These are phyloP conservation scores for Diabrotica undecimpunctata DNA, from an alignment of 1,140 invertebrate species.

Conservation along the genomic window DNA sequence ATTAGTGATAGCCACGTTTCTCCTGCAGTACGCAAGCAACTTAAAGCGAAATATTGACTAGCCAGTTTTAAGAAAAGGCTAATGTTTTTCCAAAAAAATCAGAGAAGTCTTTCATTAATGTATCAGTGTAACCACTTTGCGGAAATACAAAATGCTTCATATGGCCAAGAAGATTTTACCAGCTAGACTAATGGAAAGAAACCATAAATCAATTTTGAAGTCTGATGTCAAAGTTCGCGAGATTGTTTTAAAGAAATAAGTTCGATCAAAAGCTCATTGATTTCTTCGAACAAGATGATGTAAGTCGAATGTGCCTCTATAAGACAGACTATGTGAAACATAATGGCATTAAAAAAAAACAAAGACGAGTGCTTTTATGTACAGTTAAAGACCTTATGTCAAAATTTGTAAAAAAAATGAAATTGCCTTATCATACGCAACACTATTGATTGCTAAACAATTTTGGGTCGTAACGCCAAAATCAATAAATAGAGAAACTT, in stretches of 20 bases:
- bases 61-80: conserved; percentile 6
- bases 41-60: conserved; percentile 12
- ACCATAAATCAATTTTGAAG: no score
- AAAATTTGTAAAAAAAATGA: no score
- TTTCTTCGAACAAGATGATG: no score
- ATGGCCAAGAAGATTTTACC: not conserved
- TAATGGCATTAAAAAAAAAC: no score
- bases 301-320: no score
- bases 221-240: no score
- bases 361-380: conserved; percentile 17
- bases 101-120: conserved; percentile 16
- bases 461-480: conserved; percentile 16
- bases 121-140: conserved; percentile 2
- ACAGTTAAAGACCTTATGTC: conserved; percentile 1
- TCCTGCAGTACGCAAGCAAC: conserved; percentile 22
- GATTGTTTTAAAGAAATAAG: no score
- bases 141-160: conserved; percentile 18
- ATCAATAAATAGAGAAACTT: conserved; percentile 28
- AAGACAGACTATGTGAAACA: conserved; percentile 33
- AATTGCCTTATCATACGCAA: no score
- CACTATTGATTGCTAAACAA: conserved; percentile 12
- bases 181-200: conserved; percentile 23
- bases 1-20: conserved; percentile 7
- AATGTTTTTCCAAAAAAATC: conserved; percentile 15
- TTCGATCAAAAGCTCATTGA: no score